Base-by-base conservation (phyloP, 2,888 invertebrate species). In the Mythimna loreyi region DNA sequence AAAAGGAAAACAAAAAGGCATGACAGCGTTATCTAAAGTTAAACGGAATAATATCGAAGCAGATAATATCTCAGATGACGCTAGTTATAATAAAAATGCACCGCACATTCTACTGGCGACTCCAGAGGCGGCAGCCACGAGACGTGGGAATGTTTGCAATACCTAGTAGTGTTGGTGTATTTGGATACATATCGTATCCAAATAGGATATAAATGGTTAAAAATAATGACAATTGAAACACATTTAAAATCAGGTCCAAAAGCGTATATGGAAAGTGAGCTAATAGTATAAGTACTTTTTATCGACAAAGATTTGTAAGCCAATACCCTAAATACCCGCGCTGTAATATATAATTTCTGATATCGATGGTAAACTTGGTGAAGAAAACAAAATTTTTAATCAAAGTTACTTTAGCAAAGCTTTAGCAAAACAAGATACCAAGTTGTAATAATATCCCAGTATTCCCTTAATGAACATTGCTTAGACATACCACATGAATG, bases 11-110 rank as follows among this genome's bases (percentile, higher is more conserved):
- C 65, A 78, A 80, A 80, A 80, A 66, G 62, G 49, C 30, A n/a
- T 19, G 43, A 52, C 65, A 59, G 49, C 36, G 55, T 56, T 80
- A 80, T 77, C 71, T 80, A 33, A 21, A 76, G 78, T 59, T 63
- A 71, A 80, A 63, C 59, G 76, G 80, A 75, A 80, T 78, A 78
- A 80, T 78, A 80, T 80, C 52, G 67, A 45, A 23, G 21, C 3
- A 65, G 82, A 80, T 80, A 80, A 70, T 57, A 78, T 80, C 82
- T 43, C 25, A 21, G 61, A 78, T 71, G 78, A 63, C 55, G 55
- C 62, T 83, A 57, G 80, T 69, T 78, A 57, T 76, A 76, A 81
- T 81, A 83, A 75, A 83, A 72, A 83, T 80, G 72, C 78, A 69
- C 55, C 45, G 55, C 61, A 55, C 75, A 76, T 76, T 64, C 66